phyloP scores from a whole-genome alignment of 2,113 vertebrate species.

The Cyphomyrus discorhynchus region DNA sequence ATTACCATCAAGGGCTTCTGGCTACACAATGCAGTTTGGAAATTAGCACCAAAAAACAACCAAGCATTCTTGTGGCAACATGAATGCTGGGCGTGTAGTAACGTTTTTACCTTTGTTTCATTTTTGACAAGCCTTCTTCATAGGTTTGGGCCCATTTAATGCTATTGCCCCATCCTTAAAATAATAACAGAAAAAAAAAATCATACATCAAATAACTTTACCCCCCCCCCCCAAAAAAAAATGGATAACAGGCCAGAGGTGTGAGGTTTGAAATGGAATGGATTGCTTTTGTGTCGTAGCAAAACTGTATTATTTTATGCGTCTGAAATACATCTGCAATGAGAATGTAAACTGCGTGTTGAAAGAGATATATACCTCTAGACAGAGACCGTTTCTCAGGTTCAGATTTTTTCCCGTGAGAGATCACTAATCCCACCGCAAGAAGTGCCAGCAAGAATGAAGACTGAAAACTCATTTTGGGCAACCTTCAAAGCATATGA shows the following conservation, averaged over 20 bases:
- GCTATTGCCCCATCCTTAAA: conserved; percentile 73
- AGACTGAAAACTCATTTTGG: conserved; percentile 41
- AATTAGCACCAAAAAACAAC: neutral
- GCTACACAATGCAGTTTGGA: conserved; percentile 48
- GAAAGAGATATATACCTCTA: conserved; percentile 41
- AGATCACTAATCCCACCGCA: conserved; percentile 30
- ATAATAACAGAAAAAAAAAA: neutral
- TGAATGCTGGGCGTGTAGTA: conserved; percentile 13
- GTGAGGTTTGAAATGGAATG: neutral
- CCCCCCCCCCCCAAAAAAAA: neutral
- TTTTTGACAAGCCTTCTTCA: conserved; percentile 68
- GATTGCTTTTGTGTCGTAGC: neutral
- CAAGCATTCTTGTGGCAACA: neutral
- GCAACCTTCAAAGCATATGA: conserved; percentile 6
- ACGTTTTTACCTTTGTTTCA: conserved; percentile 55
- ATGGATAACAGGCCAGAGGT: neutral
- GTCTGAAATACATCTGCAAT: neutral
- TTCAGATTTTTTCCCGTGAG: conserved; percentile 26
- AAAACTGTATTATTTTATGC: neutral
- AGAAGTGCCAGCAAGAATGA: conserved; percentile 35
- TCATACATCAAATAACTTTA: neutral
- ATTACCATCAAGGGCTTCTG: conserved; percentile 81
- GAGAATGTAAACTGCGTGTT: neutral
- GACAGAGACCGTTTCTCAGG: conserved; percentile 22
- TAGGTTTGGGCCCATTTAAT: conserved; percentile 75